A percentile compares a stretch with the other conserved stretches of the same genome.
These are phyloP conservation scores for Ferdinandea cuprea DNA, from an alignment of 2,888 invertebrate genomes.

Conservation along the genomic window DNA sequence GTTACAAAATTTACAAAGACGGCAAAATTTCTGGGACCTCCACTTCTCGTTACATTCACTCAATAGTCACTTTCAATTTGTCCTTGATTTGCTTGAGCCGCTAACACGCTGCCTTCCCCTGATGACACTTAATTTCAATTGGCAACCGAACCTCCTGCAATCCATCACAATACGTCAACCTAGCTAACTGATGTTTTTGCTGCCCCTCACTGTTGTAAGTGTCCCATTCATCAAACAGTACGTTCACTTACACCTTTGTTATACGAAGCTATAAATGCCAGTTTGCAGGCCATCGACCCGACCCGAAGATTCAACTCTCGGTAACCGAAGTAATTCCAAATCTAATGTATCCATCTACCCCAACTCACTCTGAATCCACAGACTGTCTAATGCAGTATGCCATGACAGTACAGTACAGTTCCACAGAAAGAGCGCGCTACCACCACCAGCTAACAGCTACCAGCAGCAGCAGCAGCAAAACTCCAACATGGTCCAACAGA, in stretches of 20 bases:
- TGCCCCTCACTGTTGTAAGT: slow-evolving; percentile 8
- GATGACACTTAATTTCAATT: slow-evolving; percentile 6
- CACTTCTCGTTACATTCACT: no score
- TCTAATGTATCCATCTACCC: background rate
- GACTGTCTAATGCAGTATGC: slow-evolving; percentile 46
- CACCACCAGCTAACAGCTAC: slow-evolving; percentile 27
- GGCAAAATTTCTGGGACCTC: no score
- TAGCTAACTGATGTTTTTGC: slow-evolving; percentile 32
- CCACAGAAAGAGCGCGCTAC: slow-evolving; percentile 26
- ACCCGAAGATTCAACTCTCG: slow-evolving; percentile 25
- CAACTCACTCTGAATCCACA: no score
- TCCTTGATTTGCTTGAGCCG: no score
- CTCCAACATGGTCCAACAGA: slow-evolving; percentile 30
- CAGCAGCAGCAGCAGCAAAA: slow-evolving; percentile 13
- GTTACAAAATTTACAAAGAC: no score
- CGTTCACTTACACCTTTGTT: background rate
- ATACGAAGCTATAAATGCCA: slow-evolving; percentile 17
- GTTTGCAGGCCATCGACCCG: slow-evolving; percentile 39
- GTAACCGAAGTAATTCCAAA: slow-evolving; percentile 4
- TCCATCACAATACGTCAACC: slow-evolving; percentile 21
- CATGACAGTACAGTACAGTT: slow-evolving; percentile 2
- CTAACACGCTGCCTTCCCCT: no score
- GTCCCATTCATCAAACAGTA: slow-evolving; percentile 8
- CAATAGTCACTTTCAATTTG: no score
- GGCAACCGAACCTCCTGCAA: slow-evolving; percentile 6